Evolutionary conservation across 2,888 invertebrate genomes (phyloP).

Genomic region (Drosophila pseudotakahashii): DNA sequence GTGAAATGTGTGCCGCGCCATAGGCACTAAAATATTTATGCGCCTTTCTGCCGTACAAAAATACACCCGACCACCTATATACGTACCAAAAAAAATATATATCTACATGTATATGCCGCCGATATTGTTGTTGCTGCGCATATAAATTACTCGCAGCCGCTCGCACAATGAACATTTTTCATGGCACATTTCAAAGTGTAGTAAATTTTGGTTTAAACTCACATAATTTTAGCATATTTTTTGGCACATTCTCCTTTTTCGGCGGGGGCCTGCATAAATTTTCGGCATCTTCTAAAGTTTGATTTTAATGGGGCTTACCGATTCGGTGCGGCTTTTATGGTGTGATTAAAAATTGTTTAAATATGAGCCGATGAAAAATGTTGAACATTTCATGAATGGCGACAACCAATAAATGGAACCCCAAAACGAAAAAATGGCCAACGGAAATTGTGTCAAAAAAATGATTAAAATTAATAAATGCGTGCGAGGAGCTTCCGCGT

Average conservation of each 20-base stretch:
- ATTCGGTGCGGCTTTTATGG: conserved; percentile 50
- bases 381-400: conserved; percentile 33
- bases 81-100: neutral
- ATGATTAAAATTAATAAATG: conserved; percentile 78
- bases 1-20: conserved; percentile 43
- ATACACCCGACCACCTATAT: conserved; percentile 15
- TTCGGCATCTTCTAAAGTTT: conserved; percentile 40
- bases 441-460: conserved; percentile 56
- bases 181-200: conserved; percentile 73
- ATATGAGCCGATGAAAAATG: conserved; percentile 56
- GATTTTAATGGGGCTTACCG: conserved; percentile 61
- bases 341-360: conserved; percentile 76
- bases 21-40: conserved; percentile 73
- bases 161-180: conserved; percentile 65
- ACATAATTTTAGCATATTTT: conserved; percentile 55
- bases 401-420: conserved; percentile 40
- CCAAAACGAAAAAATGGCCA: conserved; percentile 7
- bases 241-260: conserved; percentile 29
- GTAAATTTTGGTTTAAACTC: conserved; percentile 73
- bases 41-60: conserved; percentile 40
- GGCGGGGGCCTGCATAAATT: conserved; percentile 54
- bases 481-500: conserved; percentile 41
- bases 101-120: conserved; percentile 11
- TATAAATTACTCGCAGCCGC: conserved; percentile 66
- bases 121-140: conserved; percentile 25